These are phyloP conservation scores for Synergus laeviventris DNA, from an alignment of 2,888 invertebrate genomes.

Conservation along the genomic window DNA sequence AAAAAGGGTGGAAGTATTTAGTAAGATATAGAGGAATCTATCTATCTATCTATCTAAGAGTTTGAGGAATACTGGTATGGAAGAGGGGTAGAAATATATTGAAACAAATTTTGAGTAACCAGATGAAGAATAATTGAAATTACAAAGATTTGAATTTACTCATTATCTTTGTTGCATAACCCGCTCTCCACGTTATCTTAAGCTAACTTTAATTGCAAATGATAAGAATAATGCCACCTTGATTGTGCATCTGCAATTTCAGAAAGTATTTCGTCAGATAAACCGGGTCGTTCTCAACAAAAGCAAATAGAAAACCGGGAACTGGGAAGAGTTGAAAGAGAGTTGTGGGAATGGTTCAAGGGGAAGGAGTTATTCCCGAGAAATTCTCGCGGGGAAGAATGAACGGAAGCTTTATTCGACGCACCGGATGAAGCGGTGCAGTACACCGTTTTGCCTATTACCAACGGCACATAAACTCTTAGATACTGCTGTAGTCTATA, in stretches of 20 bases:
- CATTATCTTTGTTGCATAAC: neutral
- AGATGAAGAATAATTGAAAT: neutral
- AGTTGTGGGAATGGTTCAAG: constrained; percentile 31
- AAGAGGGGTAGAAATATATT: too few relatives aligned
- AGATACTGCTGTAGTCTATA: constrained; percentile 42
- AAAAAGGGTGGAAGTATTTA: too few relatives aligned
- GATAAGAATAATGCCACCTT: constrained; percentile 28
- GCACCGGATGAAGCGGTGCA: constrained; percentile 25
- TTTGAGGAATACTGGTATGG: too few relatives aligned
- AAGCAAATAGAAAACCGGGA: constrained; percentile 42
- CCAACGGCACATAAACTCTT: constrained; percentile 48
- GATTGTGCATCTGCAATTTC: constrained; percentile 10
- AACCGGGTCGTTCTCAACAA: constrained; percentile 42
- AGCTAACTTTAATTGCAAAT: constrained; percentile 12
- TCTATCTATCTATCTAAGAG: too few relatives aligned
- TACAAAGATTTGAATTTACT: neutral
- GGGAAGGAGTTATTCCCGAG: constrained; percentile 38
- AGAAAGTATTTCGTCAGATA: constrained; percentile 29
- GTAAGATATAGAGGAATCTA: too few relatives aligned
- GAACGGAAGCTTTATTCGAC: constrained; percentile 47
- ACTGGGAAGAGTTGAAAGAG: constrained; percentile 42
- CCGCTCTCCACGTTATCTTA: neutral
- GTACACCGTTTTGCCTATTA: constrained; percentile 50
- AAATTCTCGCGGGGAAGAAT: constrained; percentile 44
- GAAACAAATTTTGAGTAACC: neutral